Base-by-base conservation (phyloP, 2,113 vertebrate genomes). In the Pontoporia blainvillei region DNA sequence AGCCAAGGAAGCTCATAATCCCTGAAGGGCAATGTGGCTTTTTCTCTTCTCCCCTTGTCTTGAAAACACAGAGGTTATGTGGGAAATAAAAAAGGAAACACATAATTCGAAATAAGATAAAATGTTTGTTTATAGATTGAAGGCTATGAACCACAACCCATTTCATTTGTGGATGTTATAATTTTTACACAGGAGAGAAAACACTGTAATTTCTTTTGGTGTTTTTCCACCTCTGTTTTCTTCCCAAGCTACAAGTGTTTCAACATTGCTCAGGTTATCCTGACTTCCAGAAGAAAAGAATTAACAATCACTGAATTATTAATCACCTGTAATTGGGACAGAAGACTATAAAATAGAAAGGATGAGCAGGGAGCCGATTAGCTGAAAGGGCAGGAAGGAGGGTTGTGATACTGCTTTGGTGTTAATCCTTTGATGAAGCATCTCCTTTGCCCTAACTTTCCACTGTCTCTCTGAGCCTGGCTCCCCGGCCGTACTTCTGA, bases 251-350 rank as follows among this genome's bases (percentile, higher is more conserved):
- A 78, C 0, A 0, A 54, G 62, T 89, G 25, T 66, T 34, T 91
- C 49, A 46, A 57, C 81, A 49, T 91, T 95, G 44, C 82, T 98
- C 78, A 83, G 72, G 59, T 72, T 95, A 95, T 97, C 82, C n/a
- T 0, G 2, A 95, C 78, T 96, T 64, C 54, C 46, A 90, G 78
- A 89, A 97, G 90, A 72, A 87, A 93, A 96, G 49, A 98, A 96
- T 98, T 90, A 96, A 73, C 39, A 95, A 85, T 85, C 6, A 95
- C 67, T 98, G 96, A 98, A 96, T 97, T 96, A 96, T 98, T 97
- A 93, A 97, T 97, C 69, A 89, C 85, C 54, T 88, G 3, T 79
- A 96, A 92, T 91, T 0, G 3, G 71, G 86, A 61, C 44, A 36
- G 21, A 96, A 88, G 54, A 72, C 29, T 69, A 18, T 92, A 61